phyloP scores from a whole-genome alignment of 1,140 invertebrate genomes.

The Bombyx mandarina region DNA sequence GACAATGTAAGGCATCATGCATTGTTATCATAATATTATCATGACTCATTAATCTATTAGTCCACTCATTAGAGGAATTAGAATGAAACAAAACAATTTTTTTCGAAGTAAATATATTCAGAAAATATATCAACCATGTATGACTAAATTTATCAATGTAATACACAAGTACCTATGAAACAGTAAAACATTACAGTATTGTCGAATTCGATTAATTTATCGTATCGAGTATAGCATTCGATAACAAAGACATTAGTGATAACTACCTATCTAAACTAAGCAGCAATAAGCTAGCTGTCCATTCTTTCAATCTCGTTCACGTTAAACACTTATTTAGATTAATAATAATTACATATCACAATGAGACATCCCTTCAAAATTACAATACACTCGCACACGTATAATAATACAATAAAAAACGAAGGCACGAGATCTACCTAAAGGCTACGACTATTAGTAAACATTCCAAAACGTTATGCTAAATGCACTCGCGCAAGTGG shows the following conservation, averaged over 20 bases:
- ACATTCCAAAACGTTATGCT: constrained; percentile 55
- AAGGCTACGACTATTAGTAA: constrained; percentile 55
- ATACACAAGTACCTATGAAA: constrained; percentile 38
- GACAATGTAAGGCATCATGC: too few relatives aligned
- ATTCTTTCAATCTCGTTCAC: constrained; percentile 55
- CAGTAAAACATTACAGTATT: constrained; percentile 59
- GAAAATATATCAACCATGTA: constrained; percentile 64
- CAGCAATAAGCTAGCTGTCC: constrained; percentile 48
- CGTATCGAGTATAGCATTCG: constrained; percentile 60
- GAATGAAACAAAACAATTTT: constrained; percentile 36
- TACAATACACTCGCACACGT: constrained; percentile 49
- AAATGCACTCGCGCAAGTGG: constrained; percentile 50
- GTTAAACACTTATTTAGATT: constrained; percentile 69
- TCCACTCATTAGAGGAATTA: not conserved
- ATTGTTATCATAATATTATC: too few relatives aligned
- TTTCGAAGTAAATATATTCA: constrained; percentile 69
- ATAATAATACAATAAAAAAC: constrained; percentile 52
- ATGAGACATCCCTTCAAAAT: constrained; percentile 64
- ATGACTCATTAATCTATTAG: too few relatives aligned
- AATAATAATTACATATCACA: constrained; percentile 71
- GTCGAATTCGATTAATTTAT: constrained; percentile 54
- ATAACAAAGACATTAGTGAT: constrained; percentile 56
- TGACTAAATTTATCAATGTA: constrained; percentile 56
- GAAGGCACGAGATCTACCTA: constrained; percentile 67
- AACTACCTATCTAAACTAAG: constrained; percentile 48